Base-by-base conservation (phyloP, 1,140 invertebrate species). In the Atta cephalotes region DNA sequence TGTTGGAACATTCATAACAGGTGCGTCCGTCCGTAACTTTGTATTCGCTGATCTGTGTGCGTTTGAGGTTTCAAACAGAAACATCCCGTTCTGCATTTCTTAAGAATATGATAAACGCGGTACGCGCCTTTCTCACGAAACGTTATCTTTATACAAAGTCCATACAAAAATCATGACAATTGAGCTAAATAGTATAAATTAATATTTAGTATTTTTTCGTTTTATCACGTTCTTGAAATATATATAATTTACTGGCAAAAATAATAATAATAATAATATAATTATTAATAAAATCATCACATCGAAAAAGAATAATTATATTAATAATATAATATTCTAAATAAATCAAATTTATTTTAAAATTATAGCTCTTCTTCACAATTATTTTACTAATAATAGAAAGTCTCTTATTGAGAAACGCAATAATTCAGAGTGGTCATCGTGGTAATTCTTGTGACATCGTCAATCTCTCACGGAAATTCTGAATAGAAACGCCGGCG, bases 1-100 rank as follows among this genome's bases (percentile, higher is more conserved):
- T 89, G 79, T 85, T 87, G 91, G 80, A 91, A 90, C 84, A 91
- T 88, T 91, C 91, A 91, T 91, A 91, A 91, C 88, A 90, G 87
- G 81, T 91, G 87, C 89, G 89, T 86, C 90, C 87, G 81, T 35
- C 89, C 87, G 82, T 88, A 86, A 90, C 87, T 88, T 85, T 66
- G 89, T 86, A 82, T 88, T 90, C 66, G 58, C 56, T 72, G 70
- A 62, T 49, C 65, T 77, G 68, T 66, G 79, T 53, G 62, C 62
- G 82, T 88, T 79, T 88, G 89, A 90, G 89, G 89, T 91, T 90
- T 86, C 89, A 82, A 91, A 91, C 53, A 71, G 82, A 88, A 91
- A 82, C 82, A 88, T 72, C 53, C 10, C 5, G n/a, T 80, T 62
- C 28, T 51, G 28, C 62, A 56, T 85, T 85, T 71, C 60, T 79